These are phyloP conservation scores for Paramuricea clavata DNA, from an alignment of 92 coral and sea anemone genomes.

Conservation along the genomic window DNA sequence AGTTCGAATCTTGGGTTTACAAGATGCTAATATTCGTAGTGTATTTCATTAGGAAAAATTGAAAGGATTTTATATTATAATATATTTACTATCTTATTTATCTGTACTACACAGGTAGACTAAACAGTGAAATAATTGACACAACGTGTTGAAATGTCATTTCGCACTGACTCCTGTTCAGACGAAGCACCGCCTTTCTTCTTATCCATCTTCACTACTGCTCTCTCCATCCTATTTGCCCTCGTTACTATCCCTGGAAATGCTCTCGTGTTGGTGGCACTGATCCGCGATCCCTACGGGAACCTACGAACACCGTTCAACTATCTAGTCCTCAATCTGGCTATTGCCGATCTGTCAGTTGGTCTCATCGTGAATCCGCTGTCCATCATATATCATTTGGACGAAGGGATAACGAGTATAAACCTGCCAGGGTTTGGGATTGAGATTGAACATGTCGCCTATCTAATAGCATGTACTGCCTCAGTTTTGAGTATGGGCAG, in stretches of 20 bases:
- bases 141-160: background rate
- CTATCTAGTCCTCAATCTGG: conserved; percentile 80
- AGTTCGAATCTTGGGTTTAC: too few species aligned
- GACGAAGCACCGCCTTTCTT: conserved; percentile 60
- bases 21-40: too few species aligned
- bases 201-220: conserved; percentile 78
- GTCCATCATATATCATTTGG: conserved; percentile 75
- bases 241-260: conserved; percentile 86
- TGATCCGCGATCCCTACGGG: conserved; percentile 81
- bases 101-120: too few species aligned
- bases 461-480: conserved; percentile 82
- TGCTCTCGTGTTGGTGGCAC: conserved; percentile 79
- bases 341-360: conserved; percentile 83
- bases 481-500: conserved; percentile 82
- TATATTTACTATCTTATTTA: too few species aligned
- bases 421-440: conserved; percentile 61
- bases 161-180: conserved; percentile 55
- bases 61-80: too few species aligned
- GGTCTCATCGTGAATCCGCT: conserved; percentile 86
- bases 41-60: too few species aligned
- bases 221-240: conserved; percentile 69
- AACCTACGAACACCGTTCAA: conserved; percentile 87
- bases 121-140: background rate
- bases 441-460: conserved; percentile 71
- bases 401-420: conserved; percentile 70